These are phyloP conservation scores for Hylaea fasciaria DNA, from an alignment of 2,888 invertebrate genomes.

Conservation along the genomic window DNA sequence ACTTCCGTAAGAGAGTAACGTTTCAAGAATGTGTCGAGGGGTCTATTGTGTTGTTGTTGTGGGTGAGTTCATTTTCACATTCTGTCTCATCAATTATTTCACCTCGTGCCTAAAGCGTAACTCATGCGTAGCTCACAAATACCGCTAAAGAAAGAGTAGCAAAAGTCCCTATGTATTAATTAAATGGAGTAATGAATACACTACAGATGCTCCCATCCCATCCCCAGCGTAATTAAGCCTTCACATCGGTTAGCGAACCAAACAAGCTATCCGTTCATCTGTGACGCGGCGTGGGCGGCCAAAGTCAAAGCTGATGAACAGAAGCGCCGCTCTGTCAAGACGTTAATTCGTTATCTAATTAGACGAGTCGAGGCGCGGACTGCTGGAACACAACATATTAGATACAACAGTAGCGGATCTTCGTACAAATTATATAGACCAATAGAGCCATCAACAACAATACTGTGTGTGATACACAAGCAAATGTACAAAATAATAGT, in stretches of 20 bases:
- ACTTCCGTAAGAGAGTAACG: too few species aligned
- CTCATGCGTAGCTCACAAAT: too few species aligned
- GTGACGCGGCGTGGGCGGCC: slow-evolving; percentile 26
- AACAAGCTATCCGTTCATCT: slow-evolving; percentile 57
- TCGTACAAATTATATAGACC: background rate
- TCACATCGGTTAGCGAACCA: slow-evolving; percentile 57
- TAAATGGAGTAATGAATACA: background rate
- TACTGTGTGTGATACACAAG: too few species aligned
- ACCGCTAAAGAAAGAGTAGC: too few species aligned
- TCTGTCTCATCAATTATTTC: too few species aligned
- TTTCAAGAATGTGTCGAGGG: too few species aligned
- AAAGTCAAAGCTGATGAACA: slow-evolving; percentile 59
- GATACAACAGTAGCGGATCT: slow-evolving; percentile 6
- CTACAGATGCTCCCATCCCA: slow-evolving; percentile 9
- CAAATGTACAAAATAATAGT: too few species aligned
- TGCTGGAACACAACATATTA: slow-evolving; percentile 17
- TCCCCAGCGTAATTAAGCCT: slow-evolving; percentile 23
- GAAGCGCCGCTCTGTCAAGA: slow-evolving; percentile 67
- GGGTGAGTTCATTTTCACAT: too few species aligned
- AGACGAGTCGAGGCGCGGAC: slow-evolving; percentile 52
- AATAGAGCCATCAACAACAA: too few species aligned
- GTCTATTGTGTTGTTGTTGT: too few species aligned
- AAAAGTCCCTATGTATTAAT: too few species aligned
- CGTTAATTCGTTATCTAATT: slow-evolving; percentile 81
- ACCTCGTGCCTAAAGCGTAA: too few species aligned